A percentile compares a stretch with the other conserved stretches of the same genome.
Conservation (phyloP, 2,797 vertebrate species). For the Schizothorax lantsangensis region DNA sequence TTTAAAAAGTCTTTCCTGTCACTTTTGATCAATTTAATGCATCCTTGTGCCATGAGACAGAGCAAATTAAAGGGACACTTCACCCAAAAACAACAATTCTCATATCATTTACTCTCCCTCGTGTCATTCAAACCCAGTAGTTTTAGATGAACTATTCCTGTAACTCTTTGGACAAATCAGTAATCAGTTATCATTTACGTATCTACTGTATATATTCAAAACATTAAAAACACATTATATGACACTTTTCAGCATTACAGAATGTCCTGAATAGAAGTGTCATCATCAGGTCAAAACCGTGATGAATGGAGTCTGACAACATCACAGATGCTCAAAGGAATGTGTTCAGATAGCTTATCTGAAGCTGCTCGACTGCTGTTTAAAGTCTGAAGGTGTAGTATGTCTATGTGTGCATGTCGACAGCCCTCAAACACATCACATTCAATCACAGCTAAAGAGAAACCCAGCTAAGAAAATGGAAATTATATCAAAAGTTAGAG, state of each 20-base stretch:
- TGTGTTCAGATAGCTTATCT: slow-evolving; percentile 49
- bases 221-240: neutral
- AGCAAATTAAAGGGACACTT: too few species aligned
- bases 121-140: too few species aligned
- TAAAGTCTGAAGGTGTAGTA: slow-evolving; percentile 49
- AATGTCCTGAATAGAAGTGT: neutral
- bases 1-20: too few species aligned
- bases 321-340: slow-evolving; percentile 1
- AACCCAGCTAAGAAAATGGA: neutral
- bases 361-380: neutral
- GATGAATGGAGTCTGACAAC: neutral
- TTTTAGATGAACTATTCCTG: too few species aligned
- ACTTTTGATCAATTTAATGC: too few species aligned
- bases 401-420: slow-evolving; percentile 4
- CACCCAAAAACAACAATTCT: too few species aligned
- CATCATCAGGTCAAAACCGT: neutral
- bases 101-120: too few species aligned
- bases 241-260: neutral
- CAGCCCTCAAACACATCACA: neutral
- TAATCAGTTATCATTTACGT: too few species aligned
- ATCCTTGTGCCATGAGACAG: too few species aligned
- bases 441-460: neutral
- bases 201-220: too few species aligned
- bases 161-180: too few species aligned
- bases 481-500: neutral